Evolutionary conservation across 2,888 invertebrate species (phyloP).

Genomic region (Hemithea aestivaria): DNA sequence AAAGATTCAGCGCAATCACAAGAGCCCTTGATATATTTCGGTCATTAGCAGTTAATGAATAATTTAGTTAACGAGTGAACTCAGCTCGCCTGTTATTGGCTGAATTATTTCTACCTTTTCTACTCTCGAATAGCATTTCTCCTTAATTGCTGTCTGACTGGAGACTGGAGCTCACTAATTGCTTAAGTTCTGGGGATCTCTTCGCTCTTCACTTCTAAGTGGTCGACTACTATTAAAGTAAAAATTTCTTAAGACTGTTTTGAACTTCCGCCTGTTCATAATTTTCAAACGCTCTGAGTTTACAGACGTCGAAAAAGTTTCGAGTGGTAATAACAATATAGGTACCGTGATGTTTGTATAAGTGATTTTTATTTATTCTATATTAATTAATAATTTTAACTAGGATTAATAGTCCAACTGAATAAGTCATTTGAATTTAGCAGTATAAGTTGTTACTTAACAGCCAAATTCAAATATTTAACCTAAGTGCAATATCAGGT

Average conservation of each 20-base stretch:
- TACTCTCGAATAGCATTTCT: constrained; percentile 70
- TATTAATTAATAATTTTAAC: too few species aligned
- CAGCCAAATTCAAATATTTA: too few species aligned
- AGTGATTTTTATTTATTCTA: too few species aligned
- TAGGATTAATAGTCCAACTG: too few species aligned
- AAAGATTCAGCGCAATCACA: constrained; percentile 22
- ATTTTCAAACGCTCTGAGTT: constrained; percentile 42
- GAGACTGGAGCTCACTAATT: constrained; percentile 74
- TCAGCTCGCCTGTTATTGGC: constrained; percentile 59
- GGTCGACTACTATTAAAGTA: constrained; percentile 68
- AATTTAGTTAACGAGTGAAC: constrained; percentile 69
- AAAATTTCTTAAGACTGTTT: constrained; percentile 68
- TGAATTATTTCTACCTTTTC: constrained; percentile 75
- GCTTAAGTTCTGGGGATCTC: constrained; percentile 76
- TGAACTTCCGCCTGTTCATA: constrained; percentile 59
- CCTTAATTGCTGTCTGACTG: constrained; percentile 76
- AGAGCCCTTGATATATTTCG: constrained; percentile 52
- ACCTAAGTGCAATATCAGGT: too few species aligned
- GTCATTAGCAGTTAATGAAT: constrained; percentile 72
- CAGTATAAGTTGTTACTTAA: too few species aligned
- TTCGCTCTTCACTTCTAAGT: constrained; percentile 65
- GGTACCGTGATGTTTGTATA: too few species aligned
- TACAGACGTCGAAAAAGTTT: constrained; percentile 33
- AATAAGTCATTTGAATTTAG: too few species aligned
- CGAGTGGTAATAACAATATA: constrained; percentile 7